phyloP scores from a whole-genome alignment of 2,113 vertebrate species.

The Narcine bancroftii region DNA sequence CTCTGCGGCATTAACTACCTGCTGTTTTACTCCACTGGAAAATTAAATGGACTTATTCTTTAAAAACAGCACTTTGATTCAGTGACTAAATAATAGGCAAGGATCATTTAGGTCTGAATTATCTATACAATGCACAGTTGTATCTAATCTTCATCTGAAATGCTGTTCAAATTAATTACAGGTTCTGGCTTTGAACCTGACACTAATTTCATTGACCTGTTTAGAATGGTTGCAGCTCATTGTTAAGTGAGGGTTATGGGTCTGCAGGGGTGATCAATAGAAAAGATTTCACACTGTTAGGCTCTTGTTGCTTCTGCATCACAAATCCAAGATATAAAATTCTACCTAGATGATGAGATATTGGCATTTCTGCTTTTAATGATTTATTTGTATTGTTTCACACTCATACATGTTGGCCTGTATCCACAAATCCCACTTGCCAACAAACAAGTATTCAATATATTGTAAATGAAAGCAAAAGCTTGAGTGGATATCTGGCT shows the following conservation, averaged over 20 bases:
- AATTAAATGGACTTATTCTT: neutral
- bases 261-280: neutral
- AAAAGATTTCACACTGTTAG: neutral
- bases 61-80: neutral
- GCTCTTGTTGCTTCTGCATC: neutral
- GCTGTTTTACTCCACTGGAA: neutral
- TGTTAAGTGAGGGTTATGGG: neutral
- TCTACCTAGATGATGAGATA: neutral
- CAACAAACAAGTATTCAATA: neutral
- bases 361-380: neutral
- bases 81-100: neutral
- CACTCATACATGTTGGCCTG: neutral
- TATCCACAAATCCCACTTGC: neutral
- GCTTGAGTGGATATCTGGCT: neutral
- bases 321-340: neutral
- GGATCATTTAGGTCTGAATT: neutral
- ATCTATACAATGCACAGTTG: neutral
- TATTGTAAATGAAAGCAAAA: neutral
- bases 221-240: neutral
- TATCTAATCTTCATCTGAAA: neutral
- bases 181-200: neutral
- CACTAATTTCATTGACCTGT: neutral
- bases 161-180: constrained; percentile 18
- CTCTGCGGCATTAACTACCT: neutral
- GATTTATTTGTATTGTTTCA: neutral